phyloP scores from a whole-genome alignment of 2,113 vertebrate species.

The Aegypius monachus region DNA sequence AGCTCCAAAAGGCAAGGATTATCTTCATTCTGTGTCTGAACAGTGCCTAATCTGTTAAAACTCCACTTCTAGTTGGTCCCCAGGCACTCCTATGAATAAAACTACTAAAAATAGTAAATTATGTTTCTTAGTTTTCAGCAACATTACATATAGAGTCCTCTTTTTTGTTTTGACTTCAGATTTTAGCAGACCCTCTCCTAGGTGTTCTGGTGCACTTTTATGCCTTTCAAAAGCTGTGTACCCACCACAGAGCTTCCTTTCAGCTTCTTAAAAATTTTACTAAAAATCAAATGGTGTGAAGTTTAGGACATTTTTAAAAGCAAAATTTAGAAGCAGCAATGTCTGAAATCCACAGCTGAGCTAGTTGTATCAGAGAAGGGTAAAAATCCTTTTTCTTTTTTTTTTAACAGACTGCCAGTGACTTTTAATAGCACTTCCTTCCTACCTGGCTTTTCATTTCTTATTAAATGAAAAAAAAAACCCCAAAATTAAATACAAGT shows the following conservation, averaged over 20 bases:
- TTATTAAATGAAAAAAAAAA: background rate
- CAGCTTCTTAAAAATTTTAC: constrained; percentile 20
- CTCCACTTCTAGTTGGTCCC: background rate
- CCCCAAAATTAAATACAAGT: background rate
- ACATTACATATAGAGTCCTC: background rate
- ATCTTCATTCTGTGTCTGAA: background rate
- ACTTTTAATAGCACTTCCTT: background rate
- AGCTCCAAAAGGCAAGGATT: background rate
- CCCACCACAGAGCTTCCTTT: background rate
- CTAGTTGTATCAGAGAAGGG: background rate
- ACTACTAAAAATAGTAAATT: background rate
- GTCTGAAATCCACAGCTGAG: background rate
- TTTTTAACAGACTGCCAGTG: background rate
- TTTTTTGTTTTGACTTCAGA: background rate
- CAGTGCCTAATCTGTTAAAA: background rate
- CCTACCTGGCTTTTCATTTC: background rate
- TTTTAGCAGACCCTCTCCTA: background rate
- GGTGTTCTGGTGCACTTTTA: background rate
- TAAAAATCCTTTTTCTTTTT: background rate
- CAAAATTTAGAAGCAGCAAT: background rate
- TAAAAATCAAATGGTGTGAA: background rate
- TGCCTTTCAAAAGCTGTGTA: background rate
- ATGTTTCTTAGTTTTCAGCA: background rate
- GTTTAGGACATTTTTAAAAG: background rate
- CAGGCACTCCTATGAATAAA: background rate